phyloP scores from a whole-genome alignment of 2,797 vertebrate species.

The Dipus sagitta region DNA sequence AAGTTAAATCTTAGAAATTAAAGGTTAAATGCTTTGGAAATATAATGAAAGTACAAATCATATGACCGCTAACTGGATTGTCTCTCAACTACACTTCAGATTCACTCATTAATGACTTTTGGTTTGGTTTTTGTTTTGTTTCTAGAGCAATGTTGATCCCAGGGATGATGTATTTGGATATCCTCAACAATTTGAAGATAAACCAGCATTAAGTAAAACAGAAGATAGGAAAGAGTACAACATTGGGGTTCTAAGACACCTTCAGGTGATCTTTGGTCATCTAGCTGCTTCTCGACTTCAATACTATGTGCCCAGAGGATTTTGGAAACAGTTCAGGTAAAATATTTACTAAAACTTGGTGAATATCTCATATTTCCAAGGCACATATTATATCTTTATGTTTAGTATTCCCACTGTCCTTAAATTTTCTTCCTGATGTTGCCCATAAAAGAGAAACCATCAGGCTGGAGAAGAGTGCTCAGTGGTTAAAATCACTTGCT shows the following conservation, averaged over 20 bases:
- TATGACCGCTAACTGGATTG: slow-evolving; percentile 45
- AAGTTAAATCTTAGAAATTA: slow-evolving; percentile 46
- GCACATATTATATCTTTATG: not conserved
- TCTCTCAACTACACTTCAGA: slow-evolving; percentile 46
- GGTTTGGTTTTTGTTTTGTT: not conserved
- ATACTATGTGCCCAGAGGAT: slow-evolving; percentile 98
- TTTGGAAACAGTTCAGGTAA: slow-evolving; percentile 99
- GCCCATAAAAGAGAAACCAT: not conserved
- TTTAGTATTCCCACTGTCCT: slow-evolving; percentile 28
- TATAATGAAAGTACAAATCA: slow-evolving; percentile 16
- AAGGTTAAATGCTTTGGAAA: slow-evolving; percentile 57
- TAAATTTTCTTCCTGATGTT: not conserved
- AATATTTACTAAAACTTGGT: slow-evolving; percentile 54
- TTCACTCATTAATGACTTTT: slow-evolving; percentile 61
- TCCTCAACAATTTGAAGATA: slow-evolving; percentile 98
- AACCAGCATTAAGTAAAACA: slow-evolving; percentile 96
- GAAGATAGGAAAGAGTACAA: slow-evolving; percentile 99
- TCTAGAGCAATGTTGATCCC: slow-evolving; percentile 97
- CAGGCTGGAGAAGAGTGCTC: too few species aligned
- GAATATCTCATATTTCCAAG: slow-evolving; percentile 42
- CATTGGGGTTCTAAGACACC: slow-evolving; percentile 98
- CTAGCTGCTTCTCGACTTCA: slow-evolving; percentile 98
- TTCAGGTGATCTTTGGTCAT: slow-evolving; percentile 99
- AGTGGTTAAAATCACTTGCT: too few species aligned
- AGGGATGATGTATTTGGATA: slow-evolving; percentile 99